Conservation (phyloP, 2,113 vertebrate species). For the Anser cygnoides region DNA sequence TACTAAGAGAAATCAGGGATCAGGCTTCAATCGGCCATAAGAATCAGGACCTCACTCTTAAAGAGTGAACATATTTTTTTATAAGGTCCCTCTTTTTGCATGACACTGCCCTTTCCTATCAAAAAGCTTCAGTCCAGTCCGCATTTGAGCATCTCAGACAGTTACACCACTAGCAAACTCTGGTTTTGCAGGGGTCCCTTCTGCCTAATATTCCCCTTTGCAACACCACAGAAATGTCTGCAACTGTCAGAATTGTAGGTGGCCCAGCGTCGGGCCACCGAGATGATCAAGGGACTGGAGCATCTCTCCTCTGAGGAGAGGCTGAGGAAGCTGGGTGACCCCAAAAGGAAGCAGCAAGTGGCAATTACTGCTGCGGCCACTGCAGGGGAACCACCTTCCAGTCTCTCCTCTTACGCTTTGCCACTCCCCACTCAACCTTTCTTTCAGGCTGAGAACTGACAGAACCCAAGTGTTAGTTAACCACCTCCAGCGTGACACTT, state of each 20-base stretch:
- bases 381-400: neutral
- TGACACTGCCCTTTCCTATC: neutral
- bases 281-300: neutral
- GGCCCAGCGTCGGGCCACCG: rapidly evolving
- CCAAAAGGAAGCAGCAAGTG: neutral
- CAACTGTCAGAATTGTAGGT: neutral
- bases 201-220: neutral
- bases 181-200: neutral
- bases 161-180: neutral
- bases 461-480: neutral
- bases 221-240: neutral
- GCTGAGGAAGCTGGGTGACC: neutral
- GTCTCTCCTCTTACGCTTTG: neutral
- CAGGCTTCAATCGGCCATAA: rapidly evolving
- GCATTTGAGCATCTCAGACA: neutral
- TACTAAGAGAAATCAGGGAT: neutral
- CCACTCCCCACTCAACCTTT: neutral
- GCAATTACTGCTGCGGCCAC: neutral
- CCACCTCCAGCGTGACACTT: neutral
- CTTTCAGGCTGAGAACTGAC: neutral
- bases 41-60: neutral
- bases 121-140: neutral
- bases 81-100: neutral
- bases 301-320: neutral
- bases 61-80: no score